Evolutionary conservation across 2,113 vertebrate species (phyloP), one percentile per base, ranked within the genome.

Genomic region (Riparia riparia): DNA sequence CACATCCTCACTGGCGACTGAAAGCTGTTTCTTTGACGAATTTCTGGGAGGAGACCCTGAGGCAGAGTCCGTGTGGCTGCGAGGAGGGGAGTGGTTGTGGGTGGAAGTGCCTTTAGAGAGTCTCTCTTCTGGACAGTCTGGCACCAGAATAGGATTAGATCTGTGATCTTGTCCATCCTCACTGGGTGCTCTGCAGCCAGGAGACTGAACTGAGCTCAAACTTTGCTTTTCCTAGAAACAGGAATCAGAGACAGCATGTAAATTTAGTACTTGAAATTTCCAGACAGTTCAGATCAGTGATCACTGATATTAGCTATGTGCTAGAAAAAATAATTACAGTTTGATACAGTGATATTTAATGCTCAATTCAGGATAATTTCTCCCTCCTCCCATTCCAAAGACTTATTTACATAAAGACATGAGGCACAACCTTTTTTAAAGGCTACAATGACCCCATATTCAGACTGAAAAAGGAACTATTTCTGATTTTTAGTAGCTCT

Each of bases 181-280:
- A 93, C 60, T 58, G 56, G 71, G 64, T 51, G 57, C 63, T 91
- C 65, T 93, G 84, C 13, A 17, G 14, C 66, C 71, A 72, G 54
- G 32, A 74, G 68, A 89, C 69, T 12, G 51, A 73, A 58, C 0
- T 74, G 81, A 95, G 69, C 88, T 86, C 69, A 82, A 81, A 73
- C 73, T 94, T 79, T 92, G 89, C 45, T 95, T 92, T 90, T 95
- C 92, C 98, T 98, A 92, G 37, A 90, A 97, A 96, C 3, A 93
- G 50, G 54, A 90, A 88, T 69, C 56, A 70, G 53, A 93, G 13
- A 82, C 7, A 49, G 34, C 14, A 79, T 22, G 56, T 29, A 87
- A 71, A 31, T 92, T 64, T 82, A 81, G 53, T 88, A 77, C 32
- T 65, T 70, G 24, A 86, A 11, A 24, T 34, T 93, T 76, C 47